phyloP scores from a whole-genome alignment of 1,140 invertebrate species.

The Gyrodactylus salaris region DNA sequence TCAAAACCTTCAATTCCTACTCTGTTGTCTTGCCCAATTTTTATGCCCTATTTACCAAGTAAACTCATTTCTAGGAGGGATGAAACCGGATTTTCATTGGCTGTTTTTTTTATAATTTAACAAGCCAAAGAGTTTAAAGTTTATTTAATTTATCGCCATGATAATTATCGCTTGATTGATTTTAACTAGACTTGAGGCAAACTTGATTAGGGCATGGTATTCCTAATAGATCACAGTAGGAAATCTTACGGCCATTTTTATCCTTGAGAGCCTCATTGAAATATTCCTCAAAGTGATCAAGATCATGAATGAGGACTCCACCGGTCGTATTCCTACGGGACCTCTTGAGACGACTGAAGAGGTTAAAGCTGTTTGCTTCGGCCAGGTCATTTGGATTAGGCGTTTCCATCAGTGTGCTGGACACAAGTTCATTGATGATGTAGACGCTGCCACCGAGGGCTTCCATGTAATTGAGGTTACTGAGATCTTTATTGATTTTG shows the following conservation, averaged over 20 bases:
- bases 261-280: too few relatives aligned
- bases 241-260: too few relatives aligned
- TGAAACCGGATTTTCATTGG: too few relatives aligned
- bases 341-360: background rate
- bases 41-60: too few relatives aligned
- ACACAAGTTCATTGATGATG: background rate
- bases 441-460: background rate
- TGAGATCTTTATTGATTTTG: background rate
- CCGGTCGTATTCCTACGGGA: background rate
- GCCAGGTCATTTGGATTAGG: background rate
- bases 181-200: background rate
- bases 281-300: background rate
- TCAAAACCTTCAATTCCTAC: too few relatives aligned
- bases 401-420: background rate
- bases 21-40: too few relatives aligned
- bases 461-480: background rate
- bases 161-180: background rate
- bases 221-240: too few relatives aligned
- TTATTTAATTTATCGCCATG: background rate
- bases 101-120: too few relatives aligned
- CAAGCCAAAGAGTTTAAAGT: too few relatives aligned
- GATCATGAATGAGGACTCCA: background rate
- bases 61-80: too few relatives aligned
- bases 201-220: too few relatives aligned
- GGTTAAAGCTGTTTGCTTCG: background rate